These are phyloP conservation scores for Petrophora chlorosata DNA, from an alignment of 2,888 invertebrate genomes.

Conservation along the genomic window DNA sequence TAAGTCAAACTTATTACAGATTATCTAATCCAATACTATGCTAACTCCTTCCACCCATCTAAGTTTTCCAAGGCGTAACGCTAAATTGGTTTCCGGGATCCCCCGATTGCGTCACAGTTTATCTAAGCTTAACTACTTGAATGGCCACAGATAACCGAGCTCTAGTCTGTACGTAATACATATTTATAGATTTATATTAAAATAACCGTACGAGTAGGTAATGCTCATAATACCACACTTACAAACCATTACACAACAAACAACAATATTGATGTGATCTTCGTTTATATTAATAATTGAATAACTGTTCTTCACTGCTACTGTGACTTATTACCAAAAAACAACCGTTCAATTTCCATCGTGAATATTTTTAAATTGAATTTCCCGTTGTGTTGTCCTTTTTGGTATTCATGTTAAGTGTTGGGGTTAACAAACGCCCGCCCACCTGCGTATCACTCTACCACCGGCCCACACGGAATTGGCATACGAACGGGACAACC, in stretches of 20 bases:
- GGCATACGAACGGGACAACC: slow-evolving; percentile 23
- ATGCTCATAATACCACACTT: too few species aligned
- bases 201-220: too few species aligned
- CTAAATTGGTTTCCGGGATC: slow-evolving; percentile 8
- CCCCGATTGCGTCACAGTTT: neutral
- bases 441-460: slow-evolving; percentile 34
- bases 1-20: too few species aligned
- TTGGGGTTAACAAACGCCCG: slow-evolving; percentile 30
- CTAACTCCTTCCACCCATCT: slow-evolving; percentile 13
- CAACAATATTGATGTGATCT: too few species aligned
- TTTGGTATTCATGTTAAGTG: slow-evolving; percentile 23
- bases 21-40: too few species aligned
- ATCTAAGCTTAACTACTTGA: neutral
- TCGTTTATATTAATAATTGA: too few species aligned
- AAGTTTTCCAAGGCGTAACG: slow-evolving; percentile 7
- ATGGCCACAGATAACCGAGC: neutral
- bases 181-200: too few species aligned
- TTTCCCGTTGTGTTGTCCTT: neutral
- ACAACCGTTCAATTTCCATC: slow-evolving; percentile 1
- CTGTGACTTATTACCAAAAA: too few species aligned
- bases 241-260: too few species aligned
- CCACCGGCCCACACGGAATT: slow-evolving; percentile 21
- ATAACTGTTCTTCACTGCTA: too few species aligned
- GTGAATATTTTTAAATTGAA: slow-evolving; percentile 5
- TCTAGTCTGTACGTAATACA: too few species aligned